Percentiles rank a stretch among this genome's conserved stretches.
Evolutionary conservation across 2,113 vertebrate species (phyloP).

Genomic region (Macrotus californicus): DNA sequence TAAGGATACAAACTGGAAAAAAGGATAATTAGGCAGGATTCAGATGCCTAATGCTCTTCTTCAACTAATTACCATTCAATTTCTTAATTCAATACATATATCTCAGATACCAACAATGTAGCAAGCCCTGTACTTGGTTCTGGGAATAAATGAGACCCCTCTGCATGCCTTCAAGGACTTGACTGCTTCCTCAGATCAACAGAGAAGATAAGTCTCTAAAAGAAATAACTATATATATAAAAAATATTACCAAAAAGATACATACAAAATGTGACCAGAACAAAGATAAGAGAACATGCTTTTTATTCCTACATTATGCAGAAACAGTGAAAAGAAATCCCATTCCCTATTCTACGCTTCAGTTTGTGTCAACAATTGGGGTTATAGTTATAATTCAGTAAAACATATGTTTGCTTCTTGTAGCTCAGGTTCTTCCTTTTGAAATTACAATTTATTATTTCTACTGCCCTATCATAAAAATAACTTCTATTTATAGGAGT

Average conservation of each 20-base stretch:
- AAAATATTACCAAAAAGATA: background rate
- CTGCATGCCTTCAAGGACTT: background rate
- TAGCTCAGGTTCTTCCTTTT: background rate
- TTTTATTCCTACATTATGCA: background rate
- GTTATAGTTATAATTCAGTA: background rate
- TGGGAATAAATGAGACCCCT: background rate
- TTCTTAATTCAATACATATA: background rate
- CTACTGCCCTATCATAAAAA: background rate
- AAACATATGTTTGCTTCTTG: background rate
- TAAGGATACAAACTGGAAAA: background rate
- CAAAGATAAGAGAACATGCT: background rate
- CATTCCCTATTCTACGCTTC: background rate
- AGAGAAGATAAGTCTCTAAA: background rate
- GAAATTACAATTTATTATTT: background rate
- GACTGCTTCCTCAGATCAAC: constrained; percentile 9
- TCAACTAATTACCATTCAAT: constrained; percentile 9
- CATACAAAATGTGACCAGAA: background rate
- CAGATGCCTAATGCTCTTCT: background rate
- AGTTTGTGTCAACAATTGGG: background rate
- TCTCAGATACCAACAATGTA: background rate
- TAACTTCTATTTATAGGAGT: background rate
- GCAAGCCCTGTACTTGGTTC: background rate
- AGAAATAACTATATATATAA: constrained; percentile 7
- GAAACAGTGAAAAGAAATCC: background rate
- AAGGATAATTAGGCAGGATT: background rate